Evolutionary conservation across 2,113 vertebrate genomes (phyloP).

Genomic region (Leucoraja erinaceus): DNA sequence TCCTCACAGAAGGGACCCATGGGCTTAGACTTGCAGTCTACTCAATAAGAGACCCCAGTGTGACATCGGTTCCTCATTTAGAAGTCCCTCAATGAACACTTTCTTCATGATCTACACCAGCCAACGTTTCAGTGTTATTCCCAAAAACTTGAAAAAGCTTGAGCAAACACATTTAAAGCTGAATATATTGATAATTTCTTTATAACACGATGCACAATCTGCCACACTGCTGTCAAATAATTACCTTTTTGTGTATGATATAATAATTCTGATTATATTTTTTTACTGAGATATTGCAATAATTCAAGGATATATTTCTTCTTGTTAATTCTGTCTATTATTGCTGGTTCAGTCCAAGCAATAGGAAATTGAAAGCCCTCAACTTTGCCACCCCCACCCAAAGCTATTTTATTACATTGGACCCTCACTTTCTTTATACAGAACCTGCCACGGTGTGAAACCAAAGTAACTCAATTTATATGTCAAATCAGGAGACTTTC

Average conservation of each 20-base stretch:
- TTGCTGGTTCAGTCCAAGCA: not conserved
- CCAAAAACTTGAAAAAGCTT: not conserved
- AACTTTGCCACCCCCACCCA: not conserved
- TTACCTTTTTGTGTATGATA: not conserved
- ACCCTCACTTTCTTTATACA: not conserved
- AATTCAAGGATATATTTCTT: not conserved
- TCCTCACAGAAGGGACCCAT: too few species aligned
- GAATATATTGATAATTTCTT: not conserved
- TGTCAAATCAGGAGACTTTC: not conserved
- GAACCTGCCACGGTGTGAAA: not conserved
- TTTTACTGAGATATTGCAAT: not conserved
- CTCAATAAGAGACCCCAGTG: not conserved
- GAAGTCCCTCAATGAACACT: not conserved
- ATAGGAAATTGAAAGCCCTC: not conserved
- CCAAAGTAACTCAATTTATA: not conserved
- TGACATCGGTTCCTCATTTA: not conserved
- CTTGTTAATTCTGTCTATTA: constrained; percentile 16
- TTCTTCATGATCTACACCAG: not conserved
- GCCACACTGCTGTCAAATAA: too few species aligned
- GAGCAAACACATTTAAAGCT: not conserved
- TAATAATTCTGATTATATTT: not conserved
- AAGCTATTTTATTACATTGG: not conserved
- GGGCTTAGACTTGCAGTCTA: not conserved
- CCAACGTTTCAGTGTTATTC: constrained; percentile 16
- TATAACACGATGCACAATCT: not conserved